Base-by-base conservation (phyloP, 2,113 vertebrate species). In the Cinclus mexicanus region DNA sequence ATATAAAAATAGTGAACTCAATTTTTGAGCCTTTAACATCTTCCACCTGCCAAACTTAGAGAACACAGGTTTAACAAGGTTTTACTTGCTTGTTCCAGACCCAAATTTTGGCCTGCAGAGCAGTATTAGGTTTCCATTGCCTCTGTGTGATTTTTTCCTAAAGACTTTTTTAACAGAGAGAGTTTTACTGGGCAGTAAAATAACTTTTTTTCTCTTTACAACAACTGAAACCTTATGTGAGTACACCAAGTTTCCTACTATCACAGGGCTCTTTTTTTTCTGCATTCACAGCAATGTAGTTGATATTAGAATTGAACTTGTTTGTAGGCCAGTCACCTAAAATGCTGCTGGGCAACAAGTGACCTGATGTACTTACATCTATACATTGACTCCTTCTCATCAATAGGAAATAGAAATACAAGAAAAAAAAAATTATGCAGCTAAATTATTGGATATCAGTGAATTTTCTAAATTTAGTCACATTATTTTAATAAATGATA, bases 111-210 rank as follows among this genome's bases (percentile, higher is more conserved):
- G 49, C 63, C n/a, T 77, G 39, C 22, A 78, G 47, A 60, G 41
- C 20, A 59, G 29, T 76, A 90, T 86, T 83, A 71, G 16, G 31
- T 90, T 94, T 92, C 71, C 80, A 74, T 10, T 81, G 81, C 68
- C 24, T 81, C 37, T 52, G 9, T 69, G 26, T 78, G 42, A 46
- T 72, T 89, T 94, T 94, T 89, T 97, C 80, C 33, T 67, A 61
- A 77, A 84, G 63, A 72, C 63, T 81, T 35, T 76, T 89, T 68
- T 83, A 90, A 89, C 39, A 83, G 28, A 74, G 18, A 39, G 78
- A 85, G 37, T 78, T 94, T 93, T 92, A 92, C 60, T 68, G 53
- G 49, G 41, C 72, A 90, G 53, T 92, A 95, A 94, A 94, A 67
- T 35, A 1, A 44, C 33, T 28, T 76, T 52, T 89, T 61, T 76